These are phyloP conservation scores for Panthera tigris DNA, from an alignment of 2,113 vertebrate genomes.

Conservation along the genomic window DNA sequence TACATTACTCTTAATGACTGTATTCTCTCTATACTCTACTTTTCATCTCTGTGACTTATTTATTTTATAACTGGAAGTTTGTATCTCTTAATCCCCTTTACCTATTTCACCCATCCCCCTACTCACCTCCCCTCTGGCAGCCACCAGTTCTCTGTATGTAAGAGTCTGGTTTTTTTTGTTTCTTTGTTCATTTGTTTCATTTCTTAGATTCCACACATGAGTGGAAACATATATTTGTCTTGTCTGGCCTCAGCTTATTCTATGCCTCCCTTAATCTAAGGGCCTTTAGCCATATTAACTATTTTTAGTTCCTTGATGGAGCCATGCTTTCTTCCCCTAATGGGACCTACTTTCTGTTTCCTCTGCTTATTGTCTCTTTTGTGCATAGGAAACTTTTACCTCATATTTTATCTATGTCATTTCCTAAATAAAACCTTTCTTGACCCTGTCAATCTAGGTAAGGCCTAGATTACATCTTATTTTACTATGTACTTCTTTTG, in stretches of 20 bases:
- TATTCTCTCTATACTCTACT: background rate
- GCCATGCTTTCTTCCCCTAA: background rate
- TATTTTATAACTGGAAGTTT: background rate
- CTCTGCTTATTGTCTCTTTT: background rate
- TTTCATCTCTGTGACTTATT: background rate
- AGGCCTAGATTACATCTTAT: background rate
- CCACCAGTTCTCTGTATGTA: background rate
- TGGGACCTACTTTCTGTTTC: background rate
- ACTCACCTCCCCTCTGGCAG: background rate
- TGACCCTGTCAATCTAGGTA: background rate
- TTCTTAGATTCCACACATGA: background rate
- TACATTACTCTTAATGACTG: background rate
- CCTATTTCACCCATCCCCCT: background rate
- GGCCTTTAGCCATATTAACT: background rate
- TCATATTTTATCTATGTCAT: conserved; percentile 3
- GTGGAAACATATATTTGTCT: background rate
- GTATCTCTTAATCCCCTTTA: background rate
- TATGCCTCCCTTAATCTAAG: background rate
- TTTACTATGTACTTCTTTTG: background rate
- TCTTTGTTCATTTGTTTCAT: background rate
- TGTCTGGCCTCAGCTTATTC: background rate
- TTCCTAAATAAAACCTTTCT: conserved; percentile 1
- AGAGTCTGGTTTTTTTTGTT: background rate
- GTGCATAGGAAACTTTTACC: background rate
- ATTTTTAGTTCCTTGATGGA: background rate